Evolutionary conservation across 2,113 vertebrate genomes (phyloP).

Genomic region (Semnornis frantzii): DNA sequence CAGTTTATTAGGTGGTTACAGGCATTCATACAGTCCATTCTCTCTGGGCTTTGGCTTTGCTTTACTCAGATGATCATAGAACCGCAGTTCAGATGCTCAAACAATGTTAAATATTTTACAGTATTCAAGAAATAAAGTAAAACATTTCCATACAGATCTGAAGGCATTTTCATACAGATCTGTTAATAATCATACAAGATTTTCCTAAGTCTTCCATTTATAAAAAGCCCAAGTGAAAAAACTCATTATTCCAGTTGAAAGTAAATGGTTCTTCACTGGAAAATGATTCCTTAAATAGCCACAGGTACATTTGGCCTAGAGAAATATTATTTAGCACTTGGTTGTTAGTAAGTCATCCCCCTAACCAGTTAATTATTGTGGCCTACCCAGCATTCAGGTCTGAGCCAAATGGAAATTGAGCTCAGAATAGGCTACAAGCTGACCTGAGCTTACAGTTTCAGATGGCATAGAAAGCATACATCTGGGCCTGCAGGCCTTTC

Average conservation of each 20-base stretch:
- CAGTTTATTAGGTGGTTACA: neutral
- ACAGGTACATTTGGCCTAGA: neutral
- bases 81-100: neutral
- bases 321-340: neutral
- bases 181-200: neutral
- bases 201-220: neutral
- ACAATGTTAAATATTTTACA: too few relatives aligned
- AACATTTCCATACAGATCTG: neutral
- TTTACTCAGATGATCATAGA: neutral
- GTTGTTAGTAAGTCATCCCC: neutral
- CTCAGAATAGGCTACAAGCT: neutral
- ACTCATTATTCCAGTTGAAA: neutral
- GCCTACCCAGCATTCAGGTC: neutral
- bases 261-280: neutral
- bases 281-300: neutral
- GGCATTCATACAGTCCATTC: neutral
- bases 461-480: neutral
- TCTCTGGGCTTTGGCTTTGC: neutral
- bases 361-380: neutral
- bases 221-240: neutral
- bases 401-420: neutral
- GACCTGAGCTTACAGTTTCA: neutral
- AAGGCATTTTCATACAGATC: neutral
- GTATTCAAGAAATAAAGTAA: too few relatives aligned
- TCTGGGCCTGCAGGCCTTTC: neutral